Evolutionary conservation across 92 coral and sea anemone genomes (phyloP).

Genomic region (Parazoanthus atlanticus): DNA sequence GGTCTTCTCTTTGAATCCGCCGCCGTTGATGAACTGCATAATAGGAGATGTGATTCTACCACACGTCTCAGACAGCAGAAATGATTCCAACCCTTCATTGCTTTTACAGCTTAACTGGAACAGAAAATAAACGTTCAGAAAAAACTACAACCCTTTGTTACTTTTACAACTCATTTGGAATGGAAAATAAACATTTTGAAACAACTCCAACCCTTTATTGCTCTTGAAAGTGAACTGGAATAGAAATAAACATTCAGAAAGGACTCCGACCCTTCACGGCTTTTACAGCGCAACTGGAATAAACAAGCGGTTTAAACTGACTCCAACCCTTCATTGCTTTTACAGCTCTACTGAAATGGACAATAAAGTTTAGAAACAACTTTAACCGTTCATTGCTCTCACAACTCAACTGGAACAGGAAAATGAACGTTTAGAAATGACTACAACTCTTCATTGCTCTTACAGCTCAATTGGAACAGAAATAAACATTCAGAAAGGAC

Average conservation of each 20-base stretch:
- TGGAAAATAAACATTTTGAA: too few species aligned
- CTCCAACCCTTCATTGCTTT: constrained; percentile 7
- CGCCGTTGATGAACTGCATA: constrained; percentile 37
- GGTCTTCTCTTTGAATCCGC: constrained; percentile 18
- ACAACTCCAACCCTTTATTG: constrained; percentile 1
- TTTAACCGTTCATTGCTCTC: constrained; percentile 5
- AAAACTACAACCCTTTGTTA: too few species aligned
- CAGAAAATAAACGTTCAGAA: neutral
- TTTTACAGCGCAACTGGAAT: too few species aligned
- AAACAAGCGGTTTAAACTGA: too few species aligned
- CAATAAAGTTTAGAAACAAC: neutral
- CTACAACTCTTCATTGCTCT: too few species aligned
- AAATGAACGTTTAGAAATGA: neutral
- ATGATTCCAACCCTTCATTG: constrained; percentile 11
- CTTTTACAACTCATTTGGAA: neutral
- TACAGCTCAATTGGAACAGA: neutral
- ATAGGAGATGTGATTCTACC: constrained; percentile 39
- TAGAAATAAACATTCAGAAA: too few species aligned
- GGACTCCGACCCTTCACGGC: too few species aligned
- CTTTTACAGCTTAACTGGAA: neutral
- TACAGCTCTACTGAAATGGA: neutral
- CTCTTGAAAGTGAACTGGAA: neutral
- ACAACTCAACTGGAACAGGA: neutral
- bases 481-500: too few species aligned
- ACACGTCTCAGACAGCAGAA: constrained; percentile 30